Base-by-base conservation (phyloP, 2,797 vertebrate species). In the Lindbergichthys nudifrons region DNA sequence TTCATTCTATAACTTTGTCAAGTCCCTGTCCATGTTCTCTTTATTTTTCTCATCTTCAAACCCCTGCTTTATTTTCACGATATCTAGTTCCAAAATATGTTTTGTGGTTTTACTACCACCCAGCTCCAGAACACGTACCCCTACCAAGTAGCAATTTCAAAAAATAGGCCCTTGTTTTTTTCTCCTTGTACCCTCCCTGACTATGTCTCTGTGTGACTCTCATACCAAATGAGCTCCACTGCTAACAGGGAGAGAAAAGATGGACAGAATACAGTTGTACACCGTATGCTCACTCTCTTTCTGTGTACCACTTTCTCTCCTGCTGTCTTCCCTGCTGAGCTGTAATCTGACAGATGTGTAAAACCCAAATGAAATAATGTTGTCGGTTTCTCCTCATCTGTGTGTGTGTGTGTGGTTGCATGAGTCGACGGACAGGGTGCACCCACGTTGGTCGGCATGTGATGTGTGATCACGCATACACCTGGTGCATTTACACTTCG, bases 401-500 rank as follows among this genome's bases (percentile, higher is more conserved):
- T 60, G 56, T 62, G 42, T 45, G 48, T 19, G 45, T 36, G 46
- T 15, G 52, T 41, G 64, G 10, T 13, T 18, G 51, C 64, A 8
- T 36, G 8, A 36, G 32, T 36, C 32, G 2, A 36, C 0, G 8
- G 8, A 36, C 8, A 36, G 32, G 32, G 30, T 30, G 30, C 30
- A 30, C 3, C 30, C 30, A 30, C 30, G 47, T 60, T 82, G 81
- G 84, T 73, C 69, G 32, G 56, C 54, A 3, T 53, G 64, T 3
- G 1, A 52, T 9, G 74, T 87, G 87, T 82, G 86, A 88, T 81
- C 74, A 32, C 41, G 26, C 84, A 70, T 82, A 71, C 80, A 82
- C 73, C 84, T 82, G 52, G 1, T 77, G 83, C 73, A 84, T 84
- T 88, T 83, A 70, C 78, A 81, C 81, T 75, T 69, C 77, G 77